phyloP scores from a whole-genome alignment of 2,113 vertebrate genomes.

The Zosterops hypoxanthus region DNA sequence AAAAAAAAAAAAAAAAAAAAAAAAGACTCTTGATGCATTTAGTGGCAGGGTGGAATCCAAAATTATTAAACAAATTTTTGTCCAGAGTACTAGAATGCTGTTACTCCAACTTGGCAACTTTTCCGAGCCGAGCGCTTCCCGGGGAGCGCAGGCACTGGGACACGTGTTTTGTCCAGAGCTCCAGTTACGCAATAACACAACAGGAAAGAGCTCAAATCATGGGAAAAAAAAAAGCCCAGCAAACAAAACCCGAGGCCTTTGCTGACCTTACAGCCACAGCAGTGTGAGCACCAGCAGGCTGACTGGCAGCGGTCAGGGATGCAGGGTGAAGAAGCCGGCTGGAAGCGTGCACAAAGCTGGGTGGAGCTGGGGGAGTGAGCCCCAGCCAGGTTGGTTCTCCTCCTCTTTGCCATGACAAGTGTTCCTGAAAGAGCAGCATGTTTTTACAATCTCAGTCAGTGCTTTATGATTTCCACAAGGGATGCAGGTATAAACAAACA shows the following conservation, averaged over 20 bases:
- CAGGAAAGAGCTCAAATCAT: slow-evolving; percentile 10
- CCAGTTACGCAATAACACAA: background rate
- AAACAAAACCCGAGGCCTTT: background rate
- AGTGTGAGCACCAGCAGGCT: background rate
- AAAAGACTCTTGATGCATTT: background rate
- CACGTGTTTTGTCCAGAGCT: background rate
- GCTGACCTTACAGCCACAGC: background rate
- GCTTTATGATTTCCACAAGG: background rate
- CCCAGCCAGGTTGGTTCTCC: background rate
- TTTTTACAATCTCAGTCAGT: background rate
- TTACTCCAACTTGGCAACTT: background rate
- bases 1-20: background rate
- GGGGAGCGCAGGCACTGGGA: background rate
- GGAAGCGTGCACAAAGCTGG: background rate
- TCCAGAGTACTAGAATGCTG: background rate
- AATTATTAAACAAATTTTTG: background rate
- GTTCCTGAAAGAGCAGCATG: background rate
- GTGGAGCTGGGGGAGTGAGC: background rate
- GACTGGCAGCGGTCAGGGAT: background rate
- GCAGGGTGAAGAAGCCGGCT: background rate
- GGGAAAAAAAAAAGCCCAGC: background rate
- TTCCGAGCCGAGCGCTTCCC: background rate
- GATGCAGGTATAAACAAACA: background rate
- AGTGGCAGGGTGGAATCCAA: background rate
- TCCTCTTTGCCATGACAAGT: background rate